Conservation (phyloP, 2,888 invertebrate species). For the Habroteleia sp. region DNA sequence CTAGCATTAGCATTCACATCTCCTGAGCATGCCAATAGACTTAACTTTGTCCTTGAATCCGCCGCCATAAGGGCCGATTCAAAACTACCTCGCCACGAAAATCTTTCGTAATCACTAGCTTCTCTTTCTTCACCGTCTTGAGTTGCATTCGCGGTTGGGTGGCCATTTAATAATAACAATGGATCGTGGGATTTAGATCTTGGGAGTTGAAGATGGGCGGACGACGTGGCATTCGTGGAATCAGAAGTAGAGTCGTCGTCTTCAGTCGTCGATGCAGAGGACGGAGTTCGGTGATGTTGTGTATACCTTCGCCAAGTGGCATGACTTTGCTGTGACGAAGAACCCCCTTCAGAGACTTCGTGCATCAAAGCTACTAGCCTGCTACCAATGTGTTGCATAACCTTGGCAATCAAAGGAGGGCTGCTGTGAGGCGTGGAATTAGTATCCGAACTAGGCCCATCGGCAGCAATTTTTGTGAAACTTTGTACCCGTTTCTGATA, state of each 20-base stretch:
- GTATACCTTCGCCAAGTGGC: slow-evolving; percentile 84
- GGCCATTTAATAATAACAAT: slow-evolving; percentile 81
- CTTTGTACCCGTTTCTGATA: slow-evolving; percentile 93
- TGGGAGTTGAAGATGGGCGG: slow-evolving; percentile 85
- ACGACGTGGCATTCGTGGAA: slow-evolving; percentile 82
- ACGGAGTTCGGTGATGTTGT: slow-evolving; percentile 84
- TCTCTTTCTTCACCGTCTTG: slow-evolving; percentile 82
- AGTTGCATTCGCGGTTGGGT: slow-evolving; percentile 69
- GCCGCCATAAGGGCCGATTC: slow-evolving; percentile 94
- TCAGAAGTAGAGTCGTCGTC: slow-evolving; percentile 89
- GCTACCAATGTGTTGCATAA: slow-evolving; percentile 95
- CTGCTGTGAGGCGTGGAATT: slow-evolving; percentile 86
- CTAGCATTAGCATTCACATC: slow-evolving; percentile 82
- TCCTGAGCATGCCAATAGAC: slow-evolving; percentile 84
- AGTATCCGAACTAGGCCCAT: slow-evolving; percentile 82
- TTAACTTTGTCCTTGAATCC: slow-evolving; percentile 90
- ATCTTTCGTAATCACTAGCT: slow-evolving; percentile 93
- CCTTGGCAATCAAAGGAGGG: slow-evolving; percentile 93
- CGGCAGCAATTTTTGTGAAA: slow-evolving; percentile 88
- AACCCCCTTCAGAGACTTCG: slow-evolving; percentile 91
- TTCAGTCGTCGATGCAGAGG: slow-evolving; percentile 85
- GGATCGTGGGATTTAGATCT: slow-evolving; percentile 92
- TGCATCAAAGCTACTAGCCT: slow-evolving; percentile 94
- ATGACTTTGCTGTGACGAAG: slow-evolving; percentile 78
- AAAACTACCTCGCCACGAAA: slow-evolving; percentile 96